These are phyloP conservation scores for Eulacestoma nigropectus DNA, from an alignment of 2,113 vertebrate species.

Conservation along the genomic window DNA sequence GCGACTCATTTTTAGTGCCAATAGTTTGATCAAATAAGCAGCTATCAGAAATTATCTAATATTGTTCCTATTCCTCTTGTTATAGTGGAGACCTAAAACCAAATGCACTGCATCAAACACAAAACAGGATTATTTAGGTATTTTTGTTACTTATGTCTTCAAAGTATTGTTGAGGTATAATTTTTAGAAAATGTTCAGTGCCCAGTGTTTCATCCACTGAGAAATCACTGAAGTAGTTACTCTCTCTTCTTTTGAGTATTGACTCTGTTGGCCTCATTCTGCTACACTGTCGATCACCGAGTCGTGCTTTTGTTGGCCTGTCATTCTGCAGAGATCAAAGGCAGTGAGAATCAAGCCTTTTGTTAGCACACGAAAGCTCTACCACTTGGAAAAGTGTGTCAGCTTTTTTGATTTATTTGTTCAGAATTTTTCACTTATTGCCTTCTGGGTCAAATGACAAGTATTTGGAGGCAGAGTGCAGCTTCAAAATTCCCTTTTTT, in stretches of 20 bases:
- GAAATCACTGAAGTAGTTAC: background rate
- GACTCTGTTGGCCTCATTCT: slow-evolving; percentile 11
- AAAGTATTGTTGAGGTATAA: background rate
- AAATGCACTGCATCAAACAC: background rate
- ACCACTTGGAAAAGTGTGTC: background rate
- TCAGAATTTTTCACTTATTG: slow-evolving; percentile 29
- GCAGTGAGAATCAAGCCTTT: slow-evolving; percentile 5
- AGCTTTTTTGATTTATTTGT: slow-evolving; percentile 36
- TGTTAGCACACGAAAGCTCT: background rate
- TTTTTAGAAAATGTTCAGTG: background rate
- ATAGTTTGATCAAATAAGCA: background rate
- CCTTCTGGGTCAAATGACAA: slow-evolving; percentile 52
- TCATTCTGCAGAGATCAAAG: slow-evolving; percentile 28
- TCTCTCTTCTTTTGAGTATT: background rate
- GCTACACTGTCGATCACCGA: background rate
- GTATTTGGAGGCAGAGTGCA: slow-evolving; percentile 21
- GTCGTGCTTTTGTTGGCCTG: background rate
- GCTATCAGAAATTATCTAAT: background rate
- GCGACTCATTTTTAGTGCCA: background rate
- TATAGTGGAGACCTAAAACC: background rate
- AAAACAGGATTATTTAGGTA: background rate
- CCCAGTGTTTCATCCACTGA: background rate
- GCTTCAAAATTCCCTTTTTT: slow-evolving; percentile 30
- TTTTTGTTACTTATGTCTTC: background rate
- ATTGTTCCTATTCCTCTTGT: background rate